Evolutionary conservation across 2,888 invertebrate genomes (phyloP), one percentile per base, ranked within the genome.

Genomic region (Theretra japonica): DNA sequence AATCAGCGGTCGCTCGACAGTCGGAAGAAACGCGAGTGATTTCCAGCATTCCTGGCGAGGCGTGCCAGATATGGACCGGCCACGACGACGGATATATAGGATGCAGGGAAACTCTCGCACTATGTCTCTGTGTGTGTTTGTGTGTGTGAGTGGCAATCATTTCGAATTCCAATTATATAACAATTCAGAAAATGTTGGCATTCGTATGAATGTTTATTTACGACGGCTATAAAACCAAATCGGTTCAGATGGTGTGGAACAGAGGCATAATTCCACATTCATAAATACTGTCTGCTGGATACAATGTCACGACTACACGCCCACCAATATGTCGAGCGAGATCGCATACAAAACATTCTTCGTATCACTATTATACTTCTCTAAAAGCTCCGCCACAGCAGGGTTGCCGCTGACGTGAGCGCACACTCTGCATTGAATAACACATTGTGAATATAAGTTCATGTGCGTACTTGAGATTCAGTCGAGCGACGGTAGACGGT

Each of bases 151-250:
- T 17, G 23, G 23, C 15, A 41, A 48, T 65, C 41, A 48, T 65
- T 48, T 65, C 23, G 17, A 65, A 65, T 65, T 65, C 65, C 48
- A 65, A 65, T 65, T 65, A 65, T 65, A 48, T 48, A 65, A 65
- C 17, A 65, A 65, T 65, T 41, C 41, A 15, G 65, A 48, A 65
- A 65, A 65, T 65, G 48, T 65, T 65, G 65, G 65, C 65, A 48
- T 48, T 65, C 41, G 65, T 23, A 41, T 23, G 48, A 48, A 48
- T 17, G 65, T 65, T 48, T 65, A 65, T 65, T 65, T 65, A 65
- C 48, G 48, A 21, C 17, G 65, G 48, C 65, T 48, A 65, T 65
- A 65, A 65, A 65, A 65, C 41, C 3, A 33, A 30, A 60, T 60
- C 30, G 25, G 48, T 48, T 65, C 25, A 7, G 53, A 53, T 53